Evolutionary conservation across 2,113 vertebrate species (phyloP).

Genomic region (Varanus salvator): DNA sequence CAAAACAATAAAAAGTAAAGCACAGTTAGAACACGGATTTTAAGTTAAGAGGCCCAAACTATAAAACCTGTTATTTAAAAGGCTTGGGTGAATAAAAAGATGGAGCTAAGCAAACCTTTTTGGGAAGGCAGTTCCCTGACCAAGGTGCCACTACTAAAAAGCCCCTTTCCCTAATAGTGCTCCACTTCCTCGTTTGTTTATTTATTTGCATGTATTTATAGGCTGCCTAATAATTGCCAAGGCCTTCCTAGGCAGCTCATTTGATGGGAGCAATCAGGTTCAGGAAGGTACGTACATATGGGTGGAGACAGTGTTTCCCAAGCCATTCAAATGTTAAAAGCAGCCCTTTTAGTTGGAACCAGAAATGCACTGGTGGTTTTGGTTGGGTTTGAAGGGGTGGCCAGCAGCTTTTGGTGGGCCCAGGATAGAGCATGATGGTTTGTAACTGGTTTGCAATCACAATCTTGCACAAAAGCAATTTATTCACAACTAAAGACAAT

Average conservation of each 20-base stretch:
- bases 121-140: too few species aligned
- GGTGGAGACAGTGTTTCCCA: not conserved
- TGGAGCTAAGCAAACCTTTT: too few species aligned
- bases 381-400: too few species aligned
- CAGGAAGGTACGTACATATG: too few species aligned
- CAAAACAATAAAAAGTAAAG: not conserved
- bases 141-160: too few species aligned
- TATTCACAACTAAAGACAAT: not conserved
- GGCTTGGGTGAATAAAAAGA: too few species aligned
- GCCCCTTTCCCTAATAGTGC: too few species aligned
- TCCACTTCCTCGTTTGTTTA: too few species aligned
- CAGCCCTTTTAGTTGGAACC: too few species aligned
- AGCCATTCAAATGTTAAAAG: not conserved
- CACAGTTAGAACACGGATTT: not conserved
- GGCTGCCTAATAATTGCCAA: too few species aligned
- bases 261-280: not conserved
- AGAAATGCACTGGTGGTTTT: not conserved
- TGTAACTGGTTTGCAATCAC: not conserved
- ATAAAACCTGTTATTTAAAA: not conserved
- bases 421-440: not conserved
- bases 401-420: not conserved
- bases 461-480: not conserved
- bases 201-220: too few species aligned
- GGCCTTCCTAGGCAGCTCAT: not conserved
- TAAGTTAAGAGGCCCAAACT: not conserved